Conservation (phyloP, 2,113 vertebrate genomes). For the Nerophis ophidion region DNA sequence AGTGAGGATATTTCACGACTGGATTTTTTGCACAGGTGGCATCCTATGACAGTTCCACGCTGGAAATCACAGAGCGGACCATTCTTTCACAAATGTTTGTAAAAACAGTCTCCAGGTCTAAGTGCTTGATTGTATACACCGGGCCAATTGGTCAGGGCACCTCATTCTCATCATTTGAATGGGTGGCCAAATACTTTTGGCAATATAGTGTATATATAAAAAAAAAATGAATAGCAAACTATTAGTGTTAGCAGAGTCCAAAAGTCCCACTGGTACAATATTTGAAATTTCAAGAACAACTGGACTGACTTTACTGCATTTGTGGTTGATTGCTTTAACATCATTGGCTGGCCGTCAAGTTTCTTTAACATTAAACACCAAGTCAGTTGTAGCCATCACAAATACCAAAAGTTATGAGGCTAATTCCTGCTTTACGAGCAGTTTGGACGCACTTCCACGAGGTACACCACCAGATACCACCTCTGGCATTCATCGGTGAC, state of each 20-base stretch:
- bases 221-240: neutral
- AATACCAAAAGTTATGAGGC: neutral
- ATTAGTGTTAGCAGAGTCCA: neutral
- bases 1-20: no score
- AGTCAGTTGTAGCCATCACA: neutral
- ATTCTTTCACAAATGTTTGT: no score
- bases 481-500: neutral
- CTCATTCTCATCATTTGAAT: no score
- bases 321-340: neutral
- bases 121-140: no score
- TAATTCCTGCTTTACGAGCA: neutral
- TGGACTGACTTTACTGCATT: neutral
- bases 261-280: neutral
- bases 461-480: conserved; percentile 2
- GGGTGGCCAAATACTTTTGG: no score
- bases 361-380: neutral
- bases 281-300: neutral
- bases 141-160: no score
- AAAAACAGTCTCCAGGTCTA: no score
- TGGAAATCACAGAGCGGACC: no score
- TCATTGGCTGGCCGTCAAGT: neutral
- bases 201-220: no score
- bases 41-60: no score
- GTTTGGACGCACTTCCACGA: neutral
- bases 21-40: no score